Evolutionary conservation across 1,140 invertebrate genomes (phyloP).

Genomic region (Ostrea denselamellosa): DNA sequence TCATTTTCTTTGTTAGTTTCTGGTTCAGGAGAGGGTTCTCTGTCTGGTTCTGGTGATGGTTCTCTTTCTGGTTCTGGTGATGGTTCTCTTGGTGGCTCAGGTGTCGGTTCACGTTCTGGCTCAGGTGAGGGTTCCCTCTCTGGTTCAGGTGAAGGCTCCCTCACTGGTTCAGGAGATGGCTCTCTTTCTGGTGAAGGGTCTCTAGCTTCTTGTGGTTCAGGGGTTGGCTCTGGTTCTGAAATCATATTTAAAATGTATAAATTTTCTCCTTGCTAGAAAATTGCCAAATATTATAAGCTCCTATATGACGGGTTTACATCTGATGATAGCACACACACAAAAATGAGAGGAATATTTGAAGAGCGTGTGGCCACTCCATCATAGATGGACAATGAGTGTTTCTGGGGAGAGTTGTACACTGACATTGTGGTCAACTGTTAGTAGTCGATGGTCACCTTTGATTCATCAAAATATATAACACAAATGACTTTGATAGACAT

Average conservation of each 20-base stretch:
- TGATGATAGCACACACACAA: neutral
- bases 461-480: constrained; percentile 5
- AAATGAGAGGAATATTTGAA: neutral
- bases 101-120: constrained; percentile 43
- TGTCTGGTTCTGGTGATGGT: constrained; percentile 42
- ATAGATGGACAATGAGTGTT: neutral
- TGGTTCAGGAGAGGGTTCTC: constrained; percentile 21
- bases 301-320: neutral
- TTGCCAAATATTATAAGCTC: neutral
- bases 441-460: neutral
- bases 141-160: constrained; percentile 36
- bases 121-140: constrained; percentile 55
- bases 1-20: constrained; percentile 8
- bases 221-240: constrained; percentile 6
- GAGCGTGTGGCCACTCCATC: neutral
- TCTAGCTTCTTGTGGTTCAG: neutral
- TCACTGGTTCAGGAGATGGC: constrained; percentile 10
- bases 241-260: constrained; percentile 20
- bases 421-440: constrained; percentile 4
- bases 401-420: neutral
- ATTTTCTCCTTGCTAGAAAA: neutral
- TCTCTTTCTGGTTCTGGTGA: constrained; percentile 27
- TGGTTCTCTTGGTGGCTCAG: constrained; percentile 43
- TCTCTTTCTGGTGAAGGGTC: constrained; percentile 13
- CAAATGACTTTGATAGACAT: constrained; percentile 8